Base-by-base conservation (phyloP, 2,113 vertebrate genomes). In the Poeciliopsis occidentalis region DNA sequence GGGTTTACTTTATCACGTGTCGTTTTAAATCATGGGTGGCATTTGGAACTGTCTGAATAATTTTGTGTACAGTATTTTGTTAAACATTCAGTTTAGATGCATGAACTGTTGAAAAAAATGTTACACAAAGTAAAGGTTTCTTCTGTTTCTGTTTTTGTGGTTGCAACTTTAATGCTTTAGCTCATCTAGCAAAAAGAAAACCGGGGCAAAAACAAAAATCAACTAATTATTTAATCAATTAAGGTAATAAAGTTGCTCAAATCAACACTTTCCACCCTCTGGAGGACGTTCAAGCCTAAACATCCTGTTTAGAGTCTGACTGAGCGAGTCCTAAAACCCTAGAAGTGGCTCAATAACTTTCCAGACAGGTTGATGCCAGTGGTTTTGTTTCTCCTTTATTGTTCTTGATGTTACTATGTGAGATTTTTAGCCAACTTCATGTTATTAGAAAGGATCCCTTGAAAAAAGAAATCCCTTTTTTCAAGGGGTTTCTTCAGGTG, bases 1-100 rank as follows among this genome's bases (percentile, higher is more conserved):
- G 22, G 68, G 61, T 76, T 77, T 32, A 30, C 34, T 67, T 70
- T 88, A 44, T 85, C 81, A 64, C 70, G 30, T 73, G 72, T 78
- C 69, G 62, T 60, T 69, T 71, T 67, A 73, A 73, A 24, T 71
- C 64, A 41, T 69, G n/a, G 57, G 54, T 73, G 76, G 47, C 60
- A 66, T 69, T 15, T 72, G 12, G 12, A 47, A 54, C 76, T 27
- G 27, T 81, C 15, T 68, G 54, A 41, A 22, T 69, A 19, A 39
- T 5, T 22, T 39, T 26, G 39, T 41, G 22, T 13, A 29, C 2
- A 29, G 29, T 29, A 57, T 39, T 17, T 19, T 26, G 3, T 24
- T 15, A 65, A 69, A 47, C 4, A 30, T n/a, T 60, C 26, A 34
- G 4, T 60, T 31, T 17, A 70, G 30, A 60, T 70, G 8, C 11